Evolutionary conservation across 2,888 invertebrate genomes (phyloP), one percentile per base, ranked within the genome.

Genomic region (Sarcophaga rosellei): DNA sequence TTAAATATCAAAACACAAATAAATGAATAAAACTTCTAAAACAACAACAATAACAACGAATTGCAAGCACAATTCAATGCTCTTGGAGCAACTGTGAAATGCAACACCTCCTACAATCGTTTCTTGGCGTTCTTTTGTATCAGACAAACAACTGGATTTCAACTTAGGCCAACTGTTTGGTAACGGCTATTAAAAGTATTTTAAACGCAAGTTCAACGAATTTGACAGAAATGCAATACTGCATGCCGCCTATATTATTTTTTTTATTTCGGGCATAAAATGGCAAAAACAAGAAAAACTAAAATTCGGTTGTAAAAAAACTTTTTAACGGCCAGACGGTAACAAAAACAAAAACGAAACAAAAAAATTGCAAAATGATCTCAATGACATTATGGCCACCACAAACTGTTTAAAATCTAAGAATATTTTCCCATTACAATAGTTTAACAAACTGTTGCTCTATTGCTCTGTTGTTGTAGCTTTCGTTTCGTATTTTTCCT

Each of bases 31-130:
- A 77, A 45, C 65, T 6, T 59, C 47, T 75, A 53, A 1, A 75
- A 69, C 62, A 81, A 59, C 20, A 68, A 61, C 12, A 21, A 45
- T 44, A 11, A 62, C 62, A 75, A 59, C 59, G 59, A 17, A 72
- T 17, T 21, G 61, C 20, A n/a, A 21, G 0, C 8, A n/a, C 47
- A 79, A 68, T 66, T n/a, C 73, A 57, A 20, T 77, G 73, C 8
- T 35, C 35, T 69, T 74, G 77, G 74, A 78, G 79, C 81, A 86
- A 84, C 86, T 84, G 84, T 84, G 84, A 86, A 86, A 84, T 84
- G 78, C 86, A 86, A 86, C 86, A 86, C 86, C 86, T 84, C 86
- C 86, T 86, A 86, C 86, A 75, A 81, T 57, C 74, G 53, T 53
- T 53, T 75, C 65, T 47, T 61, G 5, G 0, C 35, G 17, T 79